These are phyloP conservation scores for Xanthia icteritia DNA, from an alignment of 2,888 invertebrate genomes.

Conservation along the genomic window DNA sequence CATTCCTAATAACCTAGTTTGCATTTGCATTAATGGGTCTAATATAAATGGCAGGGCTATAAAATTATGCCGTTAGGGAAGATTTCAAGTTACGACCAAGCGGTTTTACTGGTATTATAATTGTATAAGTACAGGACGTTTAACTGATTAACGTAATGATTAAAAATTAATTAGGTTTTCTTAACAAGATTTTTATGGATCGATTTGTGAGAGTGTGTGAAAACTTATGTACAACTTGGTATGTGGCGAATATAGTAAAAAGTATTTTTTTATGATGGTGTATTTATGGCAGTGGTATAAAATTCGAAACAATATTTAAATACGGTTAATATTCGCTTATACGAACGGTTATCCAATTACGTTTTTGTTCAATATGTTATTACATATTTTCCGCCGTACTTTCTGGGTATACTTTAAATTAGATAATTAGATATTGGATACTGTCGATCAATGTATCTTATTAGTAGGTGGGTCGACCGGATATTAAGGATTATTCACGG, in stretches of 20 bases:
- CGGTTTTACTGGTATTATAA: conserved; percentile 20
- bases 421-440: conserved; percentile 41
- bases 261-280: not conserved
- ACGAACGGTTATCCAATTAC: conserved; percentile 23
- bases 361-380: conserved; percentile 27
- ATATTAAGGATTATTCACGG: conserved; percentile 61
- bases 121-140: conserved; percentile 3
- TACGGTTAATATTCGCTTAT: conserved; percentile 7
- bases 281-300: not conserved
- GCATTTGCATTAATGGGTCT: conserved; percentile 26
- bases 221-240: not conserved
- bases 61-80: conserved; percentile 30
- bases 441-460: conserved; percentile 35
- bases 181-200: not conserved
- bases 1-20: conserved; percentile 27
- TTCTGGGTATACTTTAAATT: conserved; percentile 25
- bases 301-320: conserved; percentile 24
- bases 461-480: conserved; percentile 50
- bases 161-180: conserved; percentile 1
- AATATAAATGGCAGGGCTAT: conserved; percentile 23
- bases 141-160: conserved; percentile 11
- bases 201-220: too few relatives aligned
- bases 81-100: not conserved
- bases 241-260: not conserved
- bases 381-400: conserved; percentile 16